Conservation (phyloP, 2,113 vertebrate species). For the Actenoides lindsayi region DNA sequence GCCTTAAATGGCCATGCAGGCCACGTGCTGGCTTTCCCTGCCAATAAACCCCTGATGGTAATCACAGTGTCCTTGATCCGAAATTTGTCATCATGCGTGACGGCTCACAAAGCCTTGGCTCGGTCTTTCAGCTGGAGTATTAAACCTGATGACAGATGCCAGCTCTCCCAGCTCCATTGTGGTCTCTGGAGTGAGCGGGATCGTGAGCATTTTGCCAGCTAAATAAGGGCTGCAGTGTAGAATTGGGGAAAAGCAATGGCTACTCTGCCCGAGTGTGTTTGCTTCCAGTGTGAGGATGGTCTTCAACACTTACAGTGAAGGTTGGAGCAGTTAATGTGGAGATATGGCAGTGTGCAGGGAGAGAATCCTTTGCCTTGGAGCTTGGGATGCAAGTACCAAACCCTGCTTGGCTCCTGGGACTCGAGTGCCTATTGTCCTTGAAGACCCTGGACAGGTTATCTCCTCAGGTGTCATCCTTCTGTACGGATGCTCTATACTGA, state of each 20-base stretch:
- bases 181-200: not conserved
- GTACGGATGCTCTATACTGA: not conserved
- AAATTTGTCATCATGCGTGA: not conserved
- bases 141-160: not conserved
- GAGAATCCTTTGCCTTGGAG: not conserved
- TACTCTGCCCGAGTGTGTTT: not conserved
- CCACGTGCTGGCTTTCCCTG: not conserved
- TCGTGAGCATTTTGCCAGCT: fast-evolving
- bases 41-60: not conserved
- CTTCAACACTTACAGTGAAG: fast-evolving
- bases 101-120: not conserved
- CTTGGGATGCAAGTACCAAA: not conserved
- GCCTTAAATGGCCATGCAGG: not conserved
- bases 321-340: not conserved
- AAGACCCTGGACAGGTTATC: not conserved
- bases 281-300: fast-evolving
- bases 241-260: not conserved
- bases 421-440: fast-evolving
- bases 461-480: not conserved
- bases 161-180: not conserved
- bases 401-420: not conserved
- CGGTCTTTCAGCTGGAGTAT: not conserved
- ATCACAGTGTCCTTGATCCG: not conserved
- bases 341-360: fast-evolving
- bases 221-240: not conserved